Conservation (phyloP, 2,113 vertebrate genomes). For the Microtus oregoni region DNA sequence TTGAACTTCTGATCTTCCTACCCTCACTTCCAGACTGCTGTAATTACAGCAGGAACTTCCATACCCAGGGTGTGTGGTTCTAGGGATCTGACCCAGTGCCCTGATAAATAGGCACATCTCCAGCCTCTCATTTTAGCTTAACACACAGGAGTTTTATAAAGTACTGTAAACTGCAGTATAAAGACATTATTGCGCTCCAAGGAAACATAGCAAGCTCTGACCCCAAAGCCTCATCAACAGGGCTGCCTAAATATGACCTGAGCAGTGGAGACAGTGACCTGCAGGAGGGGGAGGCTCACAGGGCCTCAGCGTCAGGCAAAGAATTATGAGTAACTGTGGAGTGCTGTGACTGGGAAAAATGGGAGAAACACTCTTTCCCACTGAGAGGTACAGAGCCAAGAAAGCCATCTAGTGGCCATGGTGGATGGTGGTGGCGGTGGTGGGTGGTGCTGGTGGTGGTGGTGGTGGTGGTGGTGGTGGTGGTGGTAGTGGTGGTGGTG, state of each 20-base stretch:
- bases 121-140: not conserved
- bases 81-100: not conserved
- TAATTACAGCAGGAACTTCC: not conserved
- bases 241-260: not conserved
- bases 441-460: rapidly evolving
- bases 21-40: not conserved
- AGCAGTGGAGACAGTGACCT: not conserved
- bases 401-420: not conserved
- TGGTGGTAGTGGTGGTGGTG: no score
- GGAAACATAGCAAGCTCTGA: not conserved
- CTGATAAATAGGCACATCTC: not conserved
- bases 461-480: rapidly evolving
- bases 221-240: not conserved
- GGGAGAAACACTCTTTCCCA: not conserved
- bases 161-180: not conserved
- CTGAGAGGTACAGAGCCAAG: not conserved
- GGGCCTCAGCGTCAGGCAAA: not conserved
- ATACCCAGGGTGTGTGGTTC: not conserved
- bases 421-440: no score
- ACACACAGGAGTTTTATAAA: not conserved
- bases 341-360: not conserved
- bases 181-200: not conserved
- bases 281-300: not conserved
- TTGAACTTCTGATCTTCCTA: not conserved
- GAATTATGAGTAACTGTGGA: not conserved